These are phyloP conservation scores for Hirtodrosophila cameraria DNA, from an alignment of 2,888 invertebrate genomes.

Conservation along the genomic window DNA sequence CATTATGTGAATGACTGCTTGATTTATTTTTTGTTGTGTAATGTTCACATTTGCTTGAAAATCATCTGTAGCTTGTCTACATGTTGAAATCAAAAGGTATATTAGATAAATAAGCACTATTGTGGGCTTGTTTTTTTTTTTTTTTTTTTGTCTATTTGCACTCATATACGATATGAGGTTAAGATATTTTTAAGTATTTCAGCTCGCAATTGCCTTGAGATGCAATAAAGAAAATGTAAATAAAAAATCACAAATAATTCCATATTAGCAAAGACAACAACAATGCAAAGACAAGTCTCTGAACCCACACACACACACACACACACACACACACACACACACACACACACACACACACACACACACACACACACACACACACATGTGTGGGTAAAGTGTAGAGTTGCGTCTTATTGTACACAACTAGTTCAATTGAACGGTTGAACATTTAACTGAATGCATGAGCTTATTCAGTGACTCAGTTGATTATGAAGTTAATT, in stretches of 20 bases:
- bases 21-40: conserved; percentile 1
- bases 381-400: too few species aligned
- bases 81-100: not conserved
- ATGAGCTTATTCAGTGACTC: too few species aligned
- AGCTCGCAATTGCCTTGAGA: conserved; percentile 24
- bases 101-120: conserved; percentile 5
- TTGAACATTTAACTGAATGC: too few species aligned
- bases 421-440: too few species aligned
- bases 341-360: too few species aligned
- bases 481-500: too few species aligned
- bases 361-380: too few species aligned
- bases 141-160: not conserved
- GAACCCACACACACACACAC: too few species aligned
- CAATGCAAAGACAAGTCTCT: conserved; percentile 14
- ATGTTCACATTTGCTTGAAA: not conserved
- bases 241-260: conserved; percentile 18
- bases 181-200: conserved; percentile 15
- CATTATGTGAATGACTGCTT: too few species aligned
- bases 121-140: not conserved
- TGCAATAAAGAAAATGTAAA: conserved; percentile 33
- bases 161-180: conserved; percentile 4
- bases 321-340: too few species aligned
- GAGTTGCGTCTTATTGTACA: too few species aligned
- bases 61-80: conserved; percentile 6
- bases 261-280: conserved; percentile 5